Conservation (phyloP, 2,888 invertebrate genomes). For the Cremastinae sp. region DNA sequence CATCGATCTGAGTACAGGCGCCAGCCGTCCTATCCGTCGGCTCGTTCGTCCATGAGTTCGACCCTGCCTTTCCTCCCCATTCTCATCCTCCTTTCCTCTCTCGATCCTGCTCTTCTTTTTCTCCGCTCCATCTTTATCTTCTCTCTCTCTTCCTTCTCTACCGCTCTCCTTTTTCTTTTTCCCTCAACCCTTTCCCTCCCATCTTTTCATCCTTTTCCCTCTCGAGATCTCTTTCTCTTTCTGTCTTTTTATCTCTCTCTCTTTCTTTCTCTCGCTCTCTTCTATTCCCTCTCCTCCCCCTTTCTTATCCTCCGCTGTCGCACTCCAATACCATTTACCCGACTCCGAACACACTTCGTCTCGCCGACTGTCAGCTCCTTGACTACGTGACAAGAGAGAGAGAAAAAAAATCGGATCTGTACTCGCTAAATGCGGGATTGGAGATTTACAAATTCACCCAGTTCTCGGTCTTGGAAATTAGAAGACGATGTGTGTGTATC, state of each 20-base stretch:
- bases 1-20: slow-evolving; percentile 80
- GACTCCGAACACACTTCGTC: slow-evolving; percentile 33
- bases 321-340: slow-evolving; percentile 39
- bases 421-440: neutral
- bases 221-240: neutral
- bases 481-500: too few species aligned
- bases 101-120: slow-evolving; percentile 28
- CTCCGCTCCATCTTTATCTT: slow-evolving; percentile 55
- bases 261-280: slow-evolving; percentile 1
- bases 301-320: slow-evolving; percentile 33
- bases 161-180: neutral
- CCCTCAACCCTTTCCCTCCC: slow-evolving; percentile 2
- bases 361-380: slow-evolving; percentile 32
- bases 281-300: neutral
- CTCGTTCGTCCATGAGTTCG: slow-evolving; percentile 80
- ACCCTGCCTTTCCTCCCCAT: slow-evolving; percentile 71
- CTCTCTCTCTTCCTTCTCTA: slow-evolving; percentile 5
- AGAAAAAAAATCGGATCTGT: neutral
- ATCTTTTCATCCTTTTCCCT: slow-evolving; percentile 1
- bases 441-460: neutral
- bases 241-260: neutral
- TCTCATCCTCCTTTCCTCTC: slow-evolving; percentile 31
- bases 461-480: too few species aligned
- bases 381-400: slow-evolving; percentile 1
- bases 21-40: slow-evolving; percentile 80